phyloP scores from a whole-genome alignment of 2,113 vertebrate species.

The Lagopus muta region DNA sequence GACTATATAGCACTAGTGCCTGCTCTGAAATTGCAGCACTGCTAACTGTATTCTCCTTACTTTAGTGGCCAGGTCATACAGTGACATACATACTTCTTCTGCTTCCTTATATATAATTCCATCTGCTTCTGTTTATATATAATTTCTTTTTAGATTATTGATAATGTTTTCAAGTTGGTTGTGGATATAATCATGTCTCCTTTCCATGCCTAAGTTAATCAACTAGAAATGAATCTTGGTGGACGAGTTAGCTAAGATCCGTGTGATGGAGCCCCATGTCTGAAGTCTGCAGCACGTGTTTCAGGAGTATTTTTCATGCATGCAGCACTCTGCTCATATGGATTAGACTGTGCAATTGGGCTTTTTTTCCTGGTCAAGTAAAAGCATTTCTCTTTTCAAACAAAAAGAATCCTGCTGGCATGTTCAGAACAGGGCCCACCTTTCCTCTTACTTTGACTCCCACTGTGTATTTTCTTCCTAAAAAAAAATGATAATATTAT shows the following conservation, averaged over 20 bases:
- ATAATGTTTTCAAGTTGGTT: not conserved
- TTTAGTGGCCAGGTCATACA: not conserved
- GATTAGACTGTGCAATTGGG: not conserved
- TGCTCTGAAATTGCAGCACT: not conserved
- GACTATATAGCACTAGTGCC: not conserved
- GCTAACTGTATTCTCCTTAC: not conserved
- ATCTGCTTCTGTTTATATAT: not conserved
- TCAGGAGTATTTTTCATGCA: not conserved
- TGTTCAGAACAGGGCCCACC: not conserved
- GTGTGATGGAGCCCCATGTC: not conserved
- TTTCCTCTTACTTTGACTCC: constrained; percentile 6
- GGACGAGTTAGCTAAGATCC: not conserved
- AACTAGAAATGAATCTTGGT: not conserved
- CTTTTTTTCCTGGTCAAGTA: not conserved
- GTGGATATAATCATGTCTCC: not conserved
- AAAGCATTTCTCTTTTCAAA: not conserved
- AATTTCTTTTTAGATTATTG: not conserved
- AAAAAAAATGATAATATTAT: not conserved
- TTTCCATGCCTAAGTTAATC: not conserved
- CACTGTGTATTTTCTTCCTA: not conserved
- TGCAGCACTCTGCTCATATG: not conserved
- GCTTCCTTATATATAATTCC: too few species aligned
- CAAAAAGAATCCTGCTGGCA: not conserved
- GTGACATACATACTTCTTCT: too few species aligned
- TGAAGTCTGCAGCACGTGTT: not conserved